phyloP scores from a whole-genome alignment of 2,888 invertebrate genomes.

The Acrocera orbiculus region DNA sequence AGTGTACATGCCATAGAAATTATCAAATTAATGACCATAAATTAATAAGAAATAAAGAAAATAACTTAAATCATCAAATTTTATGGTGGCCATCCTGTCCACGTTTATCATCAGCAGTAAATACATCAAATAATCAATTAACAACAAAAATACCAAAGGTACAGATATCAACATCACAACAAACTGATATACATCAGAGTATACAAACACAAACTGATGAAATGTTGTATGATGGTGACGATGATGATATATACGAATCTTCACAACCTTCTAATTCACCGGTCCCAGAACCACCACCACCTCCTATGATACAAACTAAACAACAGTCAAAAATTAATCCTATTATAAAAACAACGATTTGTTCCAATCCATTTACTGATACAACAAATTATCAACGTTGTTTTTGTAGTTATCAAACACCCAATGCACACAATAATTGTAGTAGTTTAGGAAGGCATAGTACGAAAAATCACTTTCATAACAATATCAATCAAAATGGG shows the following conservation, averaged over 20 bases:
- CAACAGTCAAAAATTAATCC: slow-evolving; percentile 4
- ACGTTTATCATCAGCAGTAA: slow-evolving; percentile 23
- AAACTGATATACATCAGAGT: slow-evolving; percentile 10
- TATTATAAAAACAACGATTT: slow-evolving; percentile 3
- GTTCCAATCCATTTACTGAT: slow-evolving; percentile 10
- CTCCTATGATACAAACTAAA: slow-evolving; percentile 8
- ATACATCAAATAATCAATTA: slow-evolving; percentile 7
- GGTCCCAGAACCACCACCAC: slow-evolving; percentile 14
- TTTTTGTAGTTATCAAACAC: slow-evolving; percentile 7
- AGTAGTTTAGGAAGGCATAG: slow-evolving; percentile 8
- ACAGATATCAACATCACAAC: slow-evolving; percentile 8
- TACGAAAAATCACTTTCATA: slow-evolving; percentile 8
- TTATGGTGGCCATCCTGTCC: slow-evolving; percentile 32
- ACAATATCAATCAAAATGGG: slow-evolving; percentile 10
- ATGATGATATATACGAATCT: slow-evolving; percentile 10
- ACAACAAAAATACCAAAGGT: slow-evolving; percentile 6
- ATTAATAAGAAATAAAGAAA: slow-evolving; percentile 17
- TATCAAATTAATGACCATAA: no score
- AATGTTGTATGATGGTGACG: no score
- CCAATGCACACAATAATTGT: slow-evolving; percentile 7
- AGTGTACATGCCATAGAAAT: slow-evolving; percentile 2
- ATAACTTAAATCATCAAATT: slow-evolving; percentile 26
- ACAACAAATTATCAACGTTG: slow-evolving; percentile 7
- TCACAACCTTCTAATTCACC: slow-evolving; percentile 12
- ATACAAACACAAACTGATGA: slow-evolving; percentile 12